A percentile compares a stretch with the other conserved stretches of the same genome.
Evolutionary conservation across 2,113 vertebrate species (phyloP).

Genomic region (Cathartes aura): DNA sequence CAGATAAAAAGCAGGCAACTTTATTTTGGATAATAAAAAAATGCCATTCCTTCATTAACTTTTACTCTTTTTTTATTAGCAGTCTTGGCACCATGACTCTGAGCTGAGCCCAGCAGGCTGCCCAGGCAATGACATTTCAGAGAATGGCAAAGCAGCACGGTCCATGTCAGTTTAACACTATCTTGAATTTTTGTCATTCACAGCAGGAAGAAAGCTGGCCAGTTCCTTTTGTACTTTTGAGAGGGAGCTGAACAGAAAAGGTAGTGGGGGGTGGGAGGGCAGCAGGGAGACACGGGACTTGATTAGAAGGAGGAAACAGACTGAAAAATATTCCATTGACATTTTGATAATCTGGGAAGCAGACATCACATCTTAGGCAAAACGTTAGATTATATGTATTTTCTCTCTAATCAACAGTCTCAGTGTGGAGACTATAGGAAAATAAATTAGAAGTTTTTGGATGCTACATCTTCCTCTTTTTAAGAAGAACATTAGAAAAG

Average conservation of each 20-base stretch:
- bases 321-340: not conserved
- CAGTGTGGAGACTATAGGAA: not conserved
- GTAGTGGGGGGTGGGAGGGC: not conserved
- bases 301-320: not conserved
- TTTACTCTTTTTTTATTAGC: slow-evolving; percentile 81
- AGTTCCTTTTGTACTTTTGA: slow-evolving; percentile 56
- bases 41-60: slow-evolving; percentile 83
- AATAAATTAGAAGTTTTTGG: not conserved
- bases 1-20: slow-evolving; percentile 50
- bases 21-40: slow-evolving; percentile 70
- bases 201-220: slow-evolving; percentile 48
- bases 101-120: slow-evolving; percentile 75
- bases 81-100: slow-evolving; percentile 55
- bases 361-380: not conserved
- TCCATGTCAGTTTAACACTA: slow-evolving; percentile 52
- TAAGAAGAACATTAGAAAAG: not conserved
- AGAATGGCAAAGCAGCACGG: slow-evolving; percentile 63
- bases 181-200: slow-evolving; percentile 76
- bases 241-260: slow-evolving; percentile 3
- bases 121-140: slow-evolving; percentile 81
- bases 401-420: not conserved
- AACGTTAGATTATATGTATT: not conserved
- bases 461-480: not conserved
- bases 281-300: not conserved
- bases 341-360: slow-evolving; percentile 15